Percentiles rank a stretch among this genome's conserved stretches.
Evolutionary conservation across 2,113 vertebrate species (phyloP).

Genomic region (Ramphastos sulfuratus): DNA sequence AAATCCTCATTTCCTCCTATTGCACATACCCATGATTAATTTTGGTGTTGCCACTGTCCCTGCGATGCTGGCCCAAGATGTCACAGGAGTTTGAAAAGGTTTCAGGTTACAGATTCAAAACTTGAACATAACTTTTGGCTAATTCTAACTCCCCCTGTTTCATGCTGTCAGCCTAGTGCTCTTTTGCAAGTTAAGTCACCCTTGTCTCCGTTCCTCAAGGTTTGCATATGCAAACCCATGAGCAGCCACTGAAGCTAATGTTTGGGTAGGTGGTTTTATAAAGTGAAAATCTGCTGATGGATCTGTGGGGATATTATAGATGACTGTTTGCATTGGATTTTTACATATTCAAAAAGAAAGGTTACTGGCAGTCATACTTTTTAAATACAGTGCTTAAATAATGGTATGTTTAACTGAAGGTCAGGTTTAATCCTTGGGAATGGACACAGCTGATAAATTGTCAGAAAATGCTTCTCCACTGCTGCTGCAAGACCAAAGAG

Average conservation of each 20-base stretch:
- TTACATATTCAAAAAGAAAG: neutral
- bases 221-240: slow-evolving; percentile 56
- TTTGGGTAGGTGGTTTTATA: neutral
- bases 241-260: neutral
- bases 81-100: neutral
- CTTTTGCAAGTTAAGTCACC: neutral
- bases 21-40: neutral
- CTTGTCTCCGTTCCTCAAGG: neutral
- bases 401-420: neutral
- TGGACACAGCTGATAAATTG: neutral
- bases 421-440: neutral
- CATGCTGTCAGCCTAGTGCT: neutral
- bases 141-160: neutral
- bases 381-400: neutral
- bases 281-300: neutral
- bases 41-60: neutral
- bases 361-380: neutral
- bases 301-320: neutral
- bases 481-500: neutral
- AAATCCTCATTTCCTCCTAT: neutral
- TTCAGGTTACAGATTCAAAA: neutral
- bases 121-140: neutral
- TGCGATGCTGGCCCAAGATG: neutral
- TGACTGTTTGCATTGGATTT: slow-evolving; percentile 40
- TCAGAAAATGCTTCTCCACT: neutral